Evolutionary conservation across 2,113 vertebrate genomes (phyloP).

Genomic region (Pedionomus torquatus): DNA sequence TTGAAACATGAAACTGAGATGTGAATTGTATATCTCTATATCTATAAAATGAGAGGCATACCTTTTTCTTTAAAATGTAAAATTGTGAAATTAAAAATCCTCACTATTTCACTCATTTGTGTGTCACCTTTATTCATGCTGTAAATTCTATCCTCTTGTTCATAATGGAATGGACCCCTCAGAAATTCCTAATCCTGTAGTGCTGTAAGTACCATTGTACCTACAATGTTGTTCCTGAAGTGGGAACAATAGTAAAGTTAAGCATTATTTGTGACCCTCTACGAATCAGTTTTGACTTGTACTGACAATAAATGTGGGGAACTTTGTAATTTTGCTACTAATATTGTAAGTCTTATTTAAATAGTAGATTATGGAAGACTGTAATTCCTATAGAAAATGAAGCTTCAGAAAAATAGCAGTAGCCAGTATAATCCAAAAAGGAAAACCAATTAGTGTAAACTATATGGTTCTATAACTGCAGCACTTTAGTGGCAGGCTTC

Average conservation of each 20-base stretch:
- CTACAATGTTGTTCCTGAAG: not conserved
- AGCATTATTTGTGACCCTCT: not conserved
- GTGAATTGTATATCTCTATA: not conserved
- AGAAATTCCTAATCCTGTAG: not conserved
- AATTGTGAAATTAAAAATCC: not conserved
- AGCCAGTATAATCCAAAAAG: not conserved
- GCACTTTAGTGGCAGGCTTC: not conserved
- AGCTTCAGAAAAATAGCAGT: not conserved
- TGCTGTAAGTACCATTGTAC: not conserved
- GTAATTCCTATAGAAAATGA: not conserved
- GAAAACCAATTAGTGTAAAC: conserved; percentile 17
- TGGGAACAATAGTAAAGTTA: not conserved
- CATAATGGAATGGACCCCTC: not conserved
- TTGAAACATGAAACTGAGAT: not conserved
- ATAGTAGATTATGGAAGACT: not conserved
- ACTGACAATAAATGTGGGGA: not conserved
- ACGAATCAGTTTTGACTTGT: not conserved
- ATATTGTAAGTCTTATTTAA: not conserved
- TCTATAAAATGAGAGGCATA: not conserved
- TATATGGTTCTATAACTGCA: not conserved
- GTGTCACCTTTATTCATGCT: not conserved
- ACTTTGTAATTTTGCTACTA: not conserved
- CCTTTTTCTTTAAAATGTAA: not conserved
- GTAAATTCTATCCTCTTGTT: not conserved
- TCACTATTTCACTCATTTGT: not conserved